Evolutionary conservation across 2,888 invertebrate genomes (phyloP).

Genomic region (Cataglyphis rosenhaueri): DNA sequence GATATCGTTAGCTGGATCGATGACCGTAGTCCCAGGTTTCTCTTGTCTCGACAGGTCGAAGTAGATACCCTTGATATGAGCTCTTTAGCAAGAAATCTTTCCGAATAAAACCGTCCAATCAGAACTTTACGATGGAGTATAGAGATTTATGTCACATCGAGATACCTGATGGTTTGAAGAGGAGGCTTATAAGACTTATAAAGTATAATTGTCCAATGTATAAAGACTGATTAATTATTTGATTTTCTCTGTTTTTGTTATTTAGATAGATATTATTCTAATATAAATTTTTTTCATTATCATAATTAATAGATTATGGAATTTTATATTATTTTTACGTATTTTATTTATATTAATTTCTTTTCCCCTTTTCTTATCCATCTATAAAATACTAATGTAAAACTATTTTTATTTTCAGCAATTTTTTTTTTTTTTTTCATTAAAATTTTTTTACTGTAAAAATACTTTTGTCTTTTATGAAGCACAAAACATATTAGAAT

Average conservation of each 20-base stretch:
- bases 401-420: neutral
- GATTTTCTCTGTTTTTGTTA: neutral
- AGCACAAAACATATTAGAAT: neutral
- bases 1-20: conserved; percentile 43
- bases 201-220: neutral
- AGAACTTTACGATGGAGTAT: conserved; percentile 23
- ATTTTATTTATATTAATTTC: neutral
- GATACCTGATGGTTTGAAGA: neutral
- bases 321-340: neutral
- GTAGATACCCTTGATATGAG: neutral
- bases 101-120: conserved; percentile 17
- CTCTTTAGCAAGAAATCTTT: conserved; percentile 5
- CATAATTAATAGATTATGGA: too few relatives aligned
- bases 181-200: neutral
- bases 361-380: neutral
- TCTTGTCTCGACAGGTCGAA: neutral
- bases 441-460: neutral
- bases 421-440: neutral
- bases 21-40: conserved; percentile 35
- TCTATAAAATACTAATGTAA: neutral
- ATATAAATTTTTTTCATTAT: neutral
- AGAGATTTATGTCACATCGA: conserved; percentile 16
- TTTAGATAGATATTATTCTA: neutral
- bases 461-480: neutral
- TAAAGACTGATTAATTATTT: neutral